Conservation (phyloP, 2,113 vertebrate species). For the Ochotona curzoniae region DNA sequence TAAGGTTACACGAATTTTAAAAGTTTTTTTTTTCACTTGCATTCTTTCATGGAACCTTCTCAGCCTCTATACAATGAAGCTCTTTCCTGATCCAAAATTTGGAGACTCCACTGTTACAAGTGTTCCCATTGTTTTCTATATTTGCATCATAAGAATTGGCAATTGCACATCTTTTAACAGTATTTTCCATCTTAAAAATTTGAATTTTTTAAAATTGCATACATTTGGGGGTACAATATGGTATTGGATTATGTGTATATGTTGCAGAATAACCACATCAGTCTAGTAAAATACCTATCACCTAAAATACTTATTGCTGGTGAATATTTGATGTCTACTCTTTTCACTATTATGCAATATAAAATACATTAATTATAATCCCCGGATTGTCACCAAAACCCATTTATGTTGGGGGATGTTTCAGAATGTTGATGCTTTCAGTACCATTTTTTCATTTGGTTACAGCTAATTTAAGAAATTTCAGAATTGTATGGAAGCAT, state of each 20-base stretch:
- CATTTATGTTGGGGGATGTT: not conserved
- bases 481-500: not conserved
- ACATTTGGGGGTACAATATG: not conserved
- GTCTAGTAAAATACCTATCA: not conserved
- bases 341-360: not conserved
- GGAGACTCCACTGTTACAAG: not conserved
- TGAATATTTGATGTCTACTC: not conserved
- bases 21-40: not conserved
- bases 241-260: not conserved
- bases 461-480: not conserved
- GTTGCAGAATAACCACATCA: not conserved
- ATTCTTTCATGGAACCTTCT: not conserved
- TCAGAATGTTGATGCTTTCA: not conserved
- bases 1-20: not conserved
- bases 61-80: not conserved
- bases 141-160: not conserved
- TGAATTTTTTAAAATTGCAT: not conserved
- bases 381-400: not conserved
- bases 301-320: not conserved
- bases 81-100: not conserved
- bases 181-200: not conserved
- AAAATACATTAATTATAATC: not conserved
- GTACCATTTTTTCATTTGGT: not conserved
- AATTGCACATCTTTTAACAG: not conserved
- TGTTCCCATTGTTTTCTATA: not conserved